Percentiles rank a stretch among this genome's conserved stretches.
Conservation (phyloP, 1,140 invertebrate genomes). For the Sycophila sp. region DNA sequence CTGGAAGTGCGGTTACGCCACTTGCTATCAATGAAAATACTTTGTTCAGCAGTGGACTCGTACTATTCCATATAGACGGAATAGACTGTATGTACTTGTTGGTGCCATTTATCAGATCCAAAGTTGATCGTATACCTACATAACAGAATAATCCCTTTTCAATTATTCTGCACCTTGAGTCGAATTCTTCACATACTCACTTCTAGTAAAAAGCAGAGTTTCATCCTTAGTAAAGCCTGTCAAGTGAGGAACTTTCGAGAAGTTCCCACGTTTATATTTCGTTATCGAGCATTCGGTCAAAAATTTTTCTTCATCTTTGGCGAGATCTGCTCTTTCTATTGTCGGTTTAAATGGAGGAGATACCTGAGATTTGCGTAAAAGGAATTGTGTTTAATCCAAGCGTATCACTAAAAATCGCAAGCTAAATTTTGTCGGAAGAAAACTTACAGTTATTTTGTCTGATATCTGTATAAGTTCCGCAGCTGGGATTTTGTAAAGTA, state of each 20-base stretch:
- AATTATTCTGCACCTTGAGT: neutral
- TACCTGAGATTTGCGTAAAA: constrained; percentile 63
- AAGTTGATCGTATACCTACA: neutral
- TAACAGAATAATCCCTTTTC: neutral
- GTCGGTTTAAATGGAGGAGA: constrained; percentile 62
- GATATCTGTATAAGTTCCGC: constrained; percentile 34
- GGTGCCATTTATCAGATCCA: neutral
- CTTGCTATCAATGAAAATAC: neutral
- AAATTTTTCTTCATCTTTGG: constrained; percentile 65
- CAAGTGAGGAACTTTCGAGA: constrained; percentile 68
- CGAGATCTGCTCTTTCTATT: constrained; percentile 52
- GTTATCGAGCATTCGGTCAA: constrained; percentile 68
- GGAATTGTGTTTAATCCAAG: too few species aligned
- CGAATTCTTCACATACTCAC: constrained; percentile 46
- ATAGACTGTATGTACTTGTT: neutral
- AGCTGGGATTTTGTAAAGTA: constrained; percentile 44
- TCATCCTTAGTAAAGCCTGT: constrained; percentile 71
- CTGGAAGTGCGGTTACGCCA: neutral
- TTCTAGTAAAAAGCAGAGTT: constrained; percentile 69
- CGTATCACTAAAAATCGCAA: too few species aligned
- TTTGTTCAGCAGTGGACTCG: neutral
- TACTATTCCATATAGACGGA: neutral
- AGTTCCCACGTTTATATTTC: constrained; percentile 65
- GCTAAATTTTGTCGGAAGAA: neutral
- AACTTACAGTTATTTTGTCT: neutral